These are phyloP conservation scores for Bubo scandiacus DNA, from an alignment of 2,113 vertebrate species.

Conservation along the genomic window DNA sequence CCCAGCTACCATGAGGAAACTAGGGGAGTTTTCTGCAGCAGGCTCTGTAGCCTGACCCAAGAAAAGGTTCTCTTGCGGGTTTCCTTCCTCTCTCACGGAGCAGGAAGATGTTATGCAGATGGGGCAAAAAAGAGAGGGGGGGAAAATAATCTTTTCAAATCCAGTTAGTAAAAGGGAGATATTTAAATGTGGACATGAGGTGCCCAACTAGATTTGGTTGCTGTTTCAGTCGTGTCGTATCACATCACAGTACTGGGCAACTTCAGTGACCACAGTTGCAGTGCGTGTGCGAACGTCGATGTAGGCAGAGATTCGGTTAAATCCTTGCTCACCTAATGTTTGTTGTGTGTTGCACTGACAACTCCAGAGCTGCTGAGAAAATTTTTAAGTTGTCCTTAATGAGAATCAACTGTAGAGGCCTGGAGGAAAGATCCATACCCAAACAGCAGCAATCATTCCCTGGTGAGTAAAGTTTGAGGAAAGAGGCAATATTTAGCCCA, in stretches of 20 bases:
- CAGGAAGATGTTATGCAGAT: not conserved
- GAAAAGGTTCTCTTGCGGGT: not conserved
- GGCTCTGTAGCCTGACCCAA: not conserved
- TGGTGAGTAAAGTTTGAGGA: slow-evolving; percentile 3
- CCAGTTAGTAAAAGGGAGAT: not conserved
- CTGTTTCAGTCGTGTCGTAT: rapidly evolving
- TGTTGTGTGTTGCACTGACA: not conserved
- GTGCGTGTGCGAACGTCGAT: not conserved
- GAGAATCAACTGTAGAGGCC: not conserved
- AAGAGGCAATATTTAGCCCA: not conserved
- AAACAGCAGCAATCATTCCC: not conserved
- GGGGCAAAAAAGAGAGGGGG: not conserved
- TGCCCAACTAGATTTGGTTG: not conserved
- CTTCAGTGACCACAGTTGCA: not conserved
- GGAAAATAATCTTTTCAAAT: not conserved
- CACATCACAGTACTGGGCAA: too few species aligned
- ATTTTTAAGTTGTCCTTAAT: not conserved
- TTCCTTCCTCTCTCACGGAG: not conserved
- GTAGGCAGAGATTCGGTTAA: not conserved
- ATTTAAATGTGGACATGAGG: not conserved
- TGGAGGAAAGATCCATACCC: not conserved
- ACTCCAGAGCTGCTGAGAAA: not conserved
- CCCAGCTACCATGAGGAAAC: not conserved
- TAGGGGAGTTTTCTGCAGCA: not conserved
- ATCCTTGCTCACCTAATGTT: not conserved